These are phyloP conservation scores for Salminus brasiliensis DNA, from an alignment of 2,113 vertebrate species.

Conservation along the genomic window DNA sequence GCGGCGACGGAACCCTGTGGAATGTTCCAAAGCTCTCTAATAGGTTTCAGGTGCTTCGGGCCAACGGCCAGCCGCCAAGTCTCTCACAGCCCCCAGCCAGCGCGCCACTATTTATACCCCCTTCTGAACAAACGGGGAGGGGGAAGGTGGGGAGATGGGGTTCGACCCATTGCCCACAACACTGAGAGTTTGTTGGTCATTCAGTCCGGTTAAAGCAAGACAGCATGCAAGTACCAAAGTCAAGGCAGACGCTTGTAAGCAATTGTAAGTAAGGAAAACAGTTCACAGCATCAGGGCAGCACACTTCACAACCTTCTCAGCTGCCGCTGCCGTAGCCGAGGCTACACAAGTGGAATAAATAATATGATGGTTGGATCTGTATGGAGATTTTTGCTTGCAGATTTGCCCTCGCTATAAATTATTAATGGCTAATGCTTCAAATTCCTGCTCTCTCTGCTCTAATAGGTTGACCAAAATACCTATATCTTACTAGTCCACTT, in stretches of 20 bases:
- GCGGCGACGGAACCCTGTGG: conserved; percentile 75
- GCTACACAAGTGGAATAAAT: conserved; percentile 5
- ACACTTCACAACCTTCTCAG: background rate
- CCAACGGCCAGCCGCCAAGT: conserved; percentile 67
- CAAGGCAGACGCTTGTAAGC: background rate
- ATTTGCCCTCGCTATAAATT: background rate
- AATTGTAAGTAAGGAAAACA: background rate
- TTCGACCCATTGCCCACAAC: conserved; percentile 41
- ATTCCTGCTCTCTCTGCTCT: background rate
- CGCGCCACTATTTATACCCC: conserved; percentile 59
- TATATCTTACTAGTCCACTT: background rate
- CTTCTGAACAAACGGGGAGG: conserved; percentile 45
- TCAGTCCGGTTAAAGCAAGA: background rate
- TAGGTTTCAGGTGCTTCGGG: conserved; percentile 81
- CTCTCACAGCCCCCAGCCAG: conserved; percentile 60
- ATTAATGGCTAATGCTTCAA: background rate
- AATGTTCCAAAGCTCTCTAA: conserved; percentile 81
- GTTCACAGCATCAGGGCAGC: background rate
- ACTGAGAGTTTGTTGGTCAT: background rate
- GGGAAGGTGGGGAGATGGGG: too few species aligned
- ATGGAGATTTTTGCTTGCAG: background rate
- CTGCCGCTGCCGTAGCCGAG: too few species aligned
- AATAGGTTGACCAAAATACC: background rate
- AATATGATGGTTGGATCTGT: background rate
- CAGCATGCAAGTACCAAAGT: background rate